These are phyloP conservation scores for Triplophysa dalaica DNA, from an alignment of 2,113 vertebrate genomes.

Conservation along the genomic window DNA sequence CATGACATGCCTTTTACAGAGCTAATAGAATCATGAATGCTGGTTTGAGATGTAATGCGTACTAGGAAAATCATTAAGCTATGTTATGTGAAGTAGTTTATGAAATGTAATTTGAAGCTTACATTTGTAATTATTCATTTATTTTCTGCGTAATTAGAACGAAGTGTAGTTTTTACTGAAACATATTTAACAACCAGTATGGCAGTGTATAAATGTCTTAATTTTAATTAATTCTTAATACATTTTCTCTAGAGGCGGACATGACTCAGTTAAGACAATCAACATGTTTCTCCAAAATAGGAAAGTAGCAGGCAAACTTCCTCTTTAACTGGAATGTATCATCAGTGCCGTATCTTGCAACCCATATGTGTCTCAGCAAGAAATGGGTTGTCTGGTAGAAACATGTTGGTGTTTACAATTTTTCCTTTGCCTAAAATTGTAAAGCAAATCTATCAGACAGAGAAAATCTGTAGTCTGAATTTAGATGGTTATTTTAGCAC, in stretches of 20 bases:
- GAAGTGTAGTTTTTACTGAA: neutral
- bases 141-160: neutral
- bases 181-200: neutral
- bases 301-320: constrained; percentile 28
- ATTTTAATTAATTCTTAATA: too few species aligned
- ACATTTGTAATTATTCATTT: neutral
- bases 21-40: neutral
- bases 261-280: constrained; percentile 29
- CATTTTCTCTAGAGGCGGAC: constrained; percentile 15
- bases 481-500: neutral
- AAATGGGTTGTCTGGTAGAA: neutral
- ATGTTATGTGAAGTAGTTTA: neutral
- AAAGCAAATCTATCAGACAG: neutral
- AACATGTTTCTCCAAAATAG: constrained; percentile 39
- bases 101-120: neutral
- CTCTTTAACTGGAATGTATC: constrained; percentile 16
- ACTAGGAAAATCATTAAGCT: neutral
- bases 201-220: neutral
- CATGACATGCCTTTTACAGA: constrained; percentile 9
- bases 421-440: neutral
- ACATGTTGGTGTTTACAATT: constrained; percentile 1
- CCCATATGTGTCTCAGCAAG: constrained; percentile 10
- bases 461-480: neutral
- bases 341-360: neutral
- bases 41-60: neutral